Conservation (phyloP, 2,797 vertebrate species). For the Threskiornis aethiopicus region DNA sequence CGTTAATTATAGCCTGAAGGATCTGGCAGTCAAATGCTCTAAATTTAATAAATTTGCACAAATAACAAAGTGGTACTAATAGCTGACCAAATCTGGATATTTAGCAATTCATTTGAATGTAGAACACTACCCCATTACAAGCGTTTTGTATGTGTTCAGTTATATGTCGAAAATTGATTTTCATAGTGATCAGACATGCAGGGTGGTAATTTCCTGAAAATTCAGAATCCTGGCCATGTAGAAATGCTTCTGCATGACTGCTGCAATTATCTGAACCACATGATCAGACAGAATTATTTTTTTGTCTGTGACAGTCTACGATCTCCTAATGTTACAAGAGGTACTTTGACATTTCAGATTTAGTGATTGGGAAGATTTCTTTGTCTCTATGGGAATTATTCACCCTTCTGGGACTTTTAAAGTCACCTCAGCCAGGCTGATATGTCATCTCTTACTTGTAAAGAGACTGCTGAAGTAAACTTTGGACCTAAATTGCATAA, state of each 20-base stretch:
- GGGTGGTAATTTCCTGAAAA: conserved; percentile 59
- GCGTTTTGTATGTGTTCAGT: neutral
- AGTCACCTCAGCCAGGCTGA: neutral
- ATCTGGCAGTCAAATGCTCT: neutral
- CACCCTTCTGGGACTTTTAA: neutral
- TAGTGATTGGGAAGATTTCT: neutral
- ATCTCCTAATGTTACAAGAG: neutral
- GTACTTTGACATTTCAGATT: neutral
- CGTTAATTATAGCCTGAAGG: neutral
- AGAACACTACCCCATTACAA: neutral
- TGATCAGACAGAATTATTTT: neutral
- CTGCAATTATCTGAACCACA: conserved; percentile 32
- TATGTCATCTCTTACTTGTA: neutral
- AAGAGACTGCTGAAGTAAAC: neutral
- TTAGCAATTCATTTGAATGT: neutral
- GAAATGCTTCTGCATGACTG: conserved; percentile 31
- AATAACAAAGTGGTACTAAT: neutral
- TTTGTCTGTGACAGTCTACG: neutral
- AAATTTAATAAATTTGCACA: neutral
- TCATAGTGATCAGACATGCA: conserved; percentile 49
- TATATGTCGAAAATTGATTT: conserved; percentile 63
- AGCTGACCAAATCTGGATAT: neutral
- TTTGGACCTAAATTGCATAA: neutral
- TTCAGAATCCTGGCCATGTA: neutral
- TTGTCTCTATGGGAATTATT: neutral